Conservation (phyloP, 2,888 invertebrate species). For the Melinaea marsaeus region DNA sequence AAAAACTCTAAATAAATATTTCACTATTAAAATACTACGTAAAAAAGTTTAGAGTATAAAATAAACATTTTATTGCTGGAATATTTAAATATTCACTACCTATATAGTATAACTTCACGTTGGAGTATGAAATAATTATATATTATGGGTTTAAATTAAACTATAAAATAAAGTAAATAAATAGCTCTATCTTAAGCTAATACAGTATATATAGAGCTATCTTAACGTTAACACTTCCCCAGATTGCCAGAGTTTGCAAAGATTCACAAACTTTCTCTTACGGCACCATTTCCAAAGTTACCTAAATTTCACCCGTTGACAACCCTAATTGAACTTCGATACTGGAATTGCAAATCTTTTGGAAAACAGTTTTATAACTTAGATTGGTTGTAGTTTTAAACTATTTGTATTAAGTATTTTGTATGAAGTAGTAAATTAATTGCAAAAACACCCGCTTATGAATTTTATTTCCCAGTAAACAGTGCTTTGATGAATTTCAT, state of each 20-base stretch:
- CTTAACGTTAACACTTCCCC: conserved; percentile 3
- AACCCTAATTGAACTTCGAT: conserved; percentile 39
- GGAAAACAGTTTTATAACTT: conserved; percentile 9
- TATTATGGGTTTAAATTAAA: too few species aligned
- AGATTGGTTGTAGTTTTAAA: conserved; percentile 2
- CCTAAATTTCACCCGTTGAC: conserved; percentile 34
- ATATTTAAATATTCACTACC: too few species aligned
- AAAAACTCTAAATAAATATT: too few species aligned
- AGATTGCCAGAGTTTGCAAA: conserved; percentile 9
- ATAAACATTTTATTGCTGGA: too few species aligned
- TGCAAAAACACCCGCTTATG: neutral
- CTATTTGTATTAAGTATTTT: conserved; percentile 14
- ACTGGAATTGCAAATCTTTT: conserved; percentile 21
- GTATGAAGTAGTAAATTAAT: neutral
- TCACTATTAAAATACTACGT: too few species aligned
- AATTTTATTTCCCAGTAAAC: neutral
- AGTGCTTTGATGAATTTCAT: neutral
- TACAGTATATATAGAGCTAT: neutral
- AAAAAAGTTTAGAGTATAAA: too few species aligned
- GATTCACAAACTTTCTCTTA: conserved; percentile 29
- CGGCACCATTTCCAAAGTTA: conserved; percentile 27
- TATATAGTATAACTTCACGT: too few species aligned
- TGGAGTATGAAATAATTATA: too few species aligned
- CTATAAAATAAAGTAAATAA: too few species aligned
- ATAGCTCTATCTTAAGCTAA: neutral